Conservation (phyloP, 2,113 vertebrate genomes). For the Oryzias celebensis region DNA sequence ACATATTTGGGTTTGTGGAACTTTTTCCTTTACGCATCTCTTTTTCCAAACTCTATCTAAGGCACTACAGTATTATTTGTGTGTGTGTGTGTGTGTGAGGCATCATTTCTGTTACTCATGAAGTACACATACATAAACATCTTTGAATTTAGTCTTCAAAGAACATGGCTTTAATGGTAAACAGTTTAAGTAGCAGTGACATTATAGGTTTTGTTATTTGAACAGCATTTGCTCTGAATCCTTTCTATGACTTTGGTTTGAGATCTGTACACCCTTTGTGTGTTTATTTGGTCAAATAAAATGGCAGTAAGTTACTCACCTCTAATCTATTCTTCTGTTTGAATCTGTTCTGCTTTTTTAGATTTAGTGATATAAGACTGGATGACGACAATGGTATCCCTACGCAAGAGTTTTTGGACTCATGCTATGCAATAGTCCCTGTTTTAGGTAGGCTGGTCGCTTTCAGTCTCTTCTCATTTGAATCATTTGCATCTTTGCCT, state of each 20-base stretch:
- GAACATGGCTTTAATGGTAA: too few relatives aligned
- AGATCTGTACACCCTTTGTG: slow-evolving; percentile 47
- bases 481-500: slow-evolving; percentile 22
- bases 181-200: slow-evolving; percentile 10
- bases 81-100: slow-evolving; percentile 11
- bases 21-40: slow-evolving; percentile 48
- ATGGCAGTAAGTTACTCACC: slow-evolving; percentile 27
- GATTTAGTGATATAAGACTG: slow-evolving; percentile 97
- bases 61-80: slow-evolving; percentile 25
- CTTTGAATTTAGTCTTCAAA: too few relatives aligned
- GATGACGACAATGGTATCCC: slow-evolving; percentile 92
- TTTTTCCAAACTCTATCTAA: slow-evolving; percentile 32
- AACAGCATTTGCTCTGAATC: slow-evolving; percentile 51
- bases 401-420: slow-evolving; percentile 93
- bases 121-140: slow-evolving; percentile 7
- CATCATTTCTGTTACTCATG: slow-evolving; percentile 14
- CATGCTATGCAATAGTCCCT: slow-evolving; percentile 97
- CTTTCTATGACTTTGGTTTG: slow-evolving; percentile 51
- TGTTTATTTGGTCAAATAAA: slow-evolving; percentile 66
- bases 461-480: slow-evolving; percentile 49
- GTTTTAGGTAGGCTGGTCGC: slow-evolving; percentile 87
- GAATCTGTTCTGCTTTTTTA: slow-evolving; percentile 77
- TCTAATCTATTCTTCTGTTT: slow-evolving; percentile 66
- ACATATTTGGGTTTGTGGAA: slow-evolving; percentile 66
- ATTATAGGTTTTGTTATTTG: slow-evolving; percentile 42